Percentiles rank a stretch among this genome's conserved stretches.
These are phyloP conservation scores for Sparidentex hasta DNA, from an alignment of 2,797 vertebrate species.

Conservation along the genomic window DNA sequence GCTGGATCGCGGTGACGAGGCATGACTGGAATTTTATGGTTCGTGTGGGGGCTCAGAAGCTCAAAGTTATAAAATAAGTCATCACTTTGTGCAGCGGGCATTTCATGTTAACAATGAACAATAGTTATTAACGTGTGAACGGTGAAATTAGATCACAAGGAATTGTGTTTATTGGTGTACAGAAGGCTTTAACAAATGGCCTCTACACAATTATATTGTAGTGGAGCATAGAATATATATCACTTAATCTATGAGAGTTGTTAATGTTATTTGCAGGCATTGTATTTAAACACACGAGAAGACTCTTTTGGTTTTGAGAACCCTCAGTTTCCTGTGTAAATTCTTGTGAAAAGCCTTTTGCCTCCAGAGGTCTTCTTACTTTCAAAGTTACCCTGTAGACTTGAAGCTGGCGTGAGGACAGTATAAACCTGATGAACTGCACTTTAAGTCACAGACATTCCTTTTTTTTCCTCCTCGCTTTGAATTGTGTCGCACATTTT, in stretches of 20 bases:
- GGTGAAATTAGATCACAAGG: slow-evolving; percentile 25
- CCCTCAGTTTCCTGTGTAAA: background rate
- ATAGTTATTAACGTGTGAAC: slow-evolving; percentile 30
- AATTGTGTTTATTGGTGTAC: slow-evolving; percentile 12
- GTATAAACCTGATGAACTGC: background rate
- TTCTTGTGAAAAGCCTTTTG: background rate
- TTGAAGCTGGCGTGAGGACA: slow-evolving; percentile 17
- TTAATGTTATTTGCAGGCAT: background rate
- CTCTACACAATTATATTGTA: background rate
- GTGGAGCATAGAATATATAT: background rate
- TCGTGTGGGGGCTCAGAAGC: slow-evolving; percentile 28
- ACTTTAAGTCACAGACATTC: slow-evolving; percentile 1
- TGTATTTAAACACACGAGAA: background rate
- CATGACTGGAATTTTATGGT: slow-evolving; percentile 64
- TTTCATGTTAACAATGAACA: slow-evolving; percentile 50
- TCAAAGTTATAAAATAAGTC: slow-evolving; percentile 48
- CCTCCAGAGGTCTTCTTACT: background rate
- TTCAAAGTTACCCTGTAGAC: slow-evolving; percentile 18
- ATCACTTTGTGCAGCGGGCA: slow-evolving; percentile 33
- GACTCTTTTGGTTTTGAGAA: background rate
- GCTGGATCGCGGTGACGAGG: slow-evolving; percentile 20
- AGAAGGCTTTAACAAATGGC: slow-evolving; percentile 7
- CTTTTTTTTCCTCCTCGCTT: slow-evolving; percentile 12
- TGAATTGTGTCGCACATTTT: slow-evolving; percentile 23
- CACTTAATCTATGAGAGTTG: slow-evolving; percentile 11